Conservation (phyloP, 1,140 invertebrate species). For the Schmidtea mediterranea region DNA sequence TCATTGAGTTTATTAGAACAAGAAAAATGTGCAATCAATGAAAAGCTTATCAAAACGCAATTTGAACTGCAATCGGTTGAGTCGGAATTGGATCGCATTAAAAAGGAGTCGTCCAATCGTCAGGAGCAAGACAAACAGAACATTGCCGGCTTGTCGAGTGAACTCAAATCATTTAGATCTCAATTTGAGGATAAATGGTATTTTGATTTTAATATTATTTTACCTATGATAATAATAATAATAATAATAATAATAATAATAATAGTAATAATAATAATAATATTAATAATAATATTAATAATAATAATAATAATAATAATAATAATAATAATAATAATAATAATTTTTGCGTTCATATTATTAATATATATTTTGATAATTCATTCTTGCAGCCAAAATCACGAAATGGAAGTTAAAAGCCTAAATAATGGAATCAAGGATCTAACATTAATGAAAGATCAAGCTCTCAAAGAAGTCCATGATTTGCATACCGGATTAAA, state of each 20-base stretch:
- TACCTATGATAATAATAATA: neutral
- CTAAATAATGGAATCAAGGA: slow-evolving; percentile 19
- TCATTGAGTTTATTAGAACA: slow-evolving; percentile 19
- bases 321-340: too few species aligned
- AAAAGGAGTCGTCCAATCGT: slow-evolving; percentile 15
- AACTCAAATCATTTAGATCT: slow-evolving; percentile 20
- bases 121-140: slow-evolving; percentile 19
- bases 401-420: slow-evolving; percentile 25
- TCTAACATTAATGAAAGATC: slow-evolving; percentile 18
- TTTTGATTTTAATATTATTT: slow-evolving; percentile 8
- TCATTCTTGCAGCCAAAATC: slow-evolving; percentile 13
- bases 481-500: slow-evolving; percentile 29
- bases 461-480: slow-evolving; percentile 18
- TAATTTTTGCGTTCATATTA: neutral
- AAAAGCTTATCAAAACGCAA: slow-evolving; percentile 17
- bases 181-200: slow-evolving; percentile 25
- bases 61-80: slow-evolving; percentile 14
- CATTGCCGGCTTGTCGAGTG: slow-evolving; percentile 17
- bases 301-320: too few species aligned
- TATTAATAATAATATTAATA: too few species aligned
- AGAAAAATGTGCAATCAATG: slow-evolving; percentile 22
- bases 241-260: too few species aligned
- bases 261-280: too few species aligned
- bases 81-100: slow-evolving; percentile 20
- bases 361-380: neutral